Evolutionary conservation across 2,113 vertebrate genomes (phyloP), one percentile per base, ranked within the genome.

Genomic region (Xiphophorus maculatus): DNA sequence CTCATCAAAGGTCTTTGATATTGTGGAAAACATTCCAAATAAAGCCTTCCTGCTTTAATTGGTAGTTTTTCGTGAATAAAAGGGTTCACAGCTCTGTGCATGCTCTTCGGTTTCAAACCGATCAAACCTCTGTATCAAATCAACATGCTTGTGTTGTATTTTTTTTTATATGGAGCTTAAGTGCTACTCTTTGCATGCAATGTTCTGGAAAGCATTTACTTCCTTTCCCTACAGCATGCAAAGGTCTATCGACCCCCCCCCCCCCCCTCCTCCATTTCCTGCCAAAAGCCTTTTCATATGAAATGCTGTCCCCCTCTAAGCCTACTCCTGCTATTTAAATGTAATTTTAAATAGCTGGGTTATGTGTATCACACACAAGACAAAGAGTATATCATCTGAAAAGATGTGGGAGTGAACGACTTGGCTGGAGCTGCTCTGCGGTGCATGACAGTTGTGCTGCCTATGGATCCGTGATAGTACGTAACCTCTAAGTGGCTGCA

Each of bases 271-370:
- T 73, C 73, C 60, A 7, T 84, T 75, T 62, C 76, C 69, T 48
- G 77, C 82, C 73, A 69, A 74, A 28, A 82, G 79, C 76, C 85
- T 66, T 90, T 92, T 92, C 77, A 77, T 63, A 84, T 84, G 74
- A 89, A 91, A 87, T 84, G 83, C 78, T 64, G 67, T 85, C 77
- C 74, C 75, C 82, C 68, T 19, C 88, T 76, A 74, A 84, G 17
- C 86, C 81, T 82, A 77, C 74, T 63, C 68, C 67, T 54, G 83
- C 89, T 90, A 79, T 93, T 93, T 90, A 84, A 93, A 92, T 90
- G 92, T 90, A 82, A 68, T 92, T 91, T 89, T 84, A 91, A 94
- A 92, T 91, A 87, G 80, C 76, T 11, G 19, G 63, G 79, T 68
- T 48, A 61, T 37, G 48, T 64, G 74, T 73, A 79, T 76, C 79